Percentiles rank a stretch among this genome's conserved stretches.
Conservation (phyloP, 2,888 invertebrate species). For the Conomelus anceps region DNA sequence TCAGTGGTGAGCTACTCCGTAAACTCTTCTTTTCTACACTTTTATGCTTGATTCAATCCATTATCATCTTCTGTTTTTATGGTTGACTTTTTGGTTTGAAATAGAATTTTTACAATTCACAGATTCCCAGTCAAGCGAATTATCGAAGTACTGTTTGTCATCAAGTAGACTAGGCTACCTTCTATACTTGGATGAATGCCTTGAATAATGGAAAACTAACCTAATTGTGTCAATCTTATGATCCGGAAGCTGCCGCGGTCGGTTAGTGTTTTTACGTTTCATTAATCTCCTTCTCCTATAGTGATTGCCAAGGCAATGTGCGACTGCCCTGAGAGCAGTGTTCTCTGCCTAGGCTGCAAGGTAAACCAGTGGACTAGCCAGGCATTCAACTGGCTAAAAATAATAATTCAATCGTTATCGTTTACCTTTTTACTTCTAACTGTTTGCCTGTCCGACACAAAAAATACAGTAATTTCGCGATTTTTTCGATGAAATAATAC, state of each 20-base stretch:
- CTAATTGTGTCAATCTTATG: background rate
- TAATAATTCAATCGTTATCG: background rate
- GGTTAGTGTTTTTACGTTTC: background rate
- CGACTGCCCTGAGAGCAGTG: background rate
- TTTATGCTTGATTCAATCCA: too few species aligned
- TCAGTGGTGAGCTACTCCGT: too few species aligned
- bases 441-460: background rate
- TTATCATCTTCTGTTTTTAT: too few species aligned
- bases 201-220: background rate
- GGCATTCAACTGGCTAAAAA: background rate
- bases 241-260: background rate
- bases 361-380: background rate
- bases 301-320: background rate
- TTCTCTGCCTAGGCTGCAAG: background rate
- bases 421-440: background rate
- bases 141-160: background rate
- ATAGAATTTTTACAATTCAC: background rate
- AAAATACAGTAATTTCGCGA: background rate
- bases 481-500: background rate
- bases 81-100: too few species aligned
- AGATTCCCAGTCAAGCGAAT: background rate
- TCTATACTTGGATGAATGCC: background rate
- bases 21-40: too few species aligned
- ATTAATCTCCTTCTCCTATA: background rate
- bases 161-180: background rate